Base-by-base conservation (phyloP, 2,888 invertebrate species). In the Poecilobothrus nobilitatus region DNA sequence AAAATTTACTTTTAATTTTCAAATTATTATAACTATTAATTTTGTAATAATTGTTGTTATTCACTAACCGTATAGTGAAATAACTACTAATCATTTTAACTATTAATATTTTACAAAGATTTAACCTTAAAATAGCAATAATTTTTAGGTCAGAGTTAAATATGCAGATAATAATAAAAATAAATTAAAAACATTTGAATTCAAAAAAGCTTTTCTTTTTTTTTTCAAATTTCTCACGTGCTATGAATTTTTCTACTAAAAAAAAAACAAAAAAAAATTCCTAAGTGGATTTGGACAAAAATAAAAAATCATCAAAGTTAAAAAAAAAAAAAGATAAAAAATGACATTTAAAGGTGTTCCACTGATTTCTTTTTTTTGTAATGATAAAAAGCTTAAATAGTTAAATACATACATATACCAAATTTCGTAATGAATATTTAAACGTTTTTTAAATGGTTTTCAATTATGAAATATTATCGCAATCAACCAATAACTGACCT, bases 111-210 rank as follows among this genome's bases (percentile, higher is more conserved):
- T 18, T 53, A 18, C 4, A 41, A 41, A 41, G 41, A 53, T 53
- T 15, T 53, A 53, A 53, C 53, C 53, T 53, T 53, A 53, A 53
- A 12, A 53, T 18, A 53, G 18, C 15, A 15, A 15, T 53, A 9
- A 53, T 53, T 53, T 53, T 53, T 53, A 53, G 53, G 53, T 53
- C 53, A 53, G 53, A 53, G 9, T 53, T 53, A 18, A 53, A 53
- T 53, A n/a, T 53, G 18, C 18, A 53, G 53, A 53, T 18, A 53
- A n/a, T 18, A n/a, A 9, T 53, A 53, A 41, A 41, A 41, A 15
- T 5, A 2, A 27, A 27, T 27, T 27, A 27, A 27, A 27, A 27
- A 27, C 27, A 27, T 27, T 27, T 27, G 27, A 27, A 27, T 27
- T 27, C 2, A 12, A 18, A 53, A 53, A 53, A 53, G 53, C 53